Evolutionary conservation across 2,888 invertebrate species (phyloP).

Genomic region (Torymus tubicola): DNA sequence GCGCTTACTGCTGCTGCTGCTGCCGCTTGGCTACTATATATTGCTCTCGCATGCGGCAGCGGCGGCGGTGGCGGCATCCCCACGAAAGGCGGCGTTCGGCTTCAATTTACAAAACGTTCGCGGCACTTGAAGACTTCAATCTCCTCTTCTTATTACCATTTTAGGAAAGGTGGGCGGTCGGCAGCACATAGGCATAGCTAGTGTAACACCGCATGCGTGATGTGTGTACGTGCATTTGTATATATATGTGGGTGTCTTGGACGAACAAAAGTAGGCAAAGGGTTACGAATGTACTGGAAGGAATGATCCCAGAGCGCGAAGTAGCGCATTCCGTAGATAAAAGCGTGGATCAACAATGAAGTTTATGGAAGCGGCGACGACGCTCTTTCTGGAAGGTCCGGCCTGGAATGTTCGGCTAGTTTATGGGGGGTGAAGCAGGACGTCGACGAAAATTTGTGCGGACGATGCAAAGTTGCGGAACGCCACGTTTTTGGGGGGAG

Average conservation of each 20-base stretch:
- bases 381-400: background rate
- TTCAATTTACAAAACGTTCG: slow-evolving; percentile 57
- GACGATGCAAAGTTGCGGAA: no score
- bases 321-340: slow-evolving; percentile 49
- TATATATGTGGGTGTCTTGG: no score
- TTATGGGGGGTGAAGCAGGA: slow-evolving; percentile 20
- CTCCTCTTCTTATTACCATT: slow-evolving; percentile 51
- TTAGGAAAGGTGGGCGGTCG: background rate
- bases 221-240: no score
- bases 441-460: no score
- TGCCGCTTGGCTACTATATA: no score
- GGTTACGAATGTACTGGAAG: no score
- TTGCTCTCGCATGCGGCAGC: background rate
- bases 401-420: slow-evolving; percentile 22
- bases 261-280: no score
- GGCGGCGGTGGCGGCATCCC: background rate
- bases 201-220: background rate
- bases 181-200: background rate
- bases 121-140: slow-evolving; percentile 45
- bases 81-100: slow-evolving; percentile 40
- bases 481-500: no score
- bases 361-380: slow-evolving; percentile 39
- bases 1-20: no score
- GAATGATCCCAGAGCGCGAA: slow-evolving; percentile 48
- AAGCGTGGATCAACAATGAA: slow-evolving; percentile 43